These are phyloP conservation scores for Scomber japonicus DNA, from an alignment of 2,113 vertebrate genomes.

Conservation along the genomic window DNA sequence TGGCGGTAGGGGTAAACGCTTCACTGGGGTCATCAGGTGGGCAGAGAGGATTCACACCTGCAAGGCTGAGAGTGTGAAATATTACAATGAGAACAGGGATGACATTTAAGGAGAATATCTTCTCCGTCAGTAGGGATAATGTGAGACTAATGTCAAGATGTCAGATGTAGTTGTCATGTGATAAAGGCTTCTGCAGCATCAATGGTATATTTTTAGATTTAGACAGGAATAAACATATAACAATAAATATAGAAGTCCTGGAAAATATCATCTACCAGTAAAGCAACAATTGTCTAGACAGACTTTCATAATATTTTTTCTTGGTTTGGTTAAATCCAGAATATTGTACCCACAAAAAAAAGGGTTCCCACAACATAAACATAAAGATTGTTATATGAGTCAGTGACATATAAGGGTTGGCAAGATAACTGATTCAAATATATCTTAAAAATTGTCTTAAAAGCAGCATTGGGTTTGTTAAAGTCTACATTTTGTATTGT, in stretches of 20 bases:
- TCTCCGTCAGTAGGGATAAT: constrained; percentile 32
- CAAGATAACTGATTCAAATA: too few species aligned
- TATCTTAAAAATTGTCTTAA: too few species aligned
- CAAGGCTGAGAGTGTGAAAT: constrained; percentile 42
- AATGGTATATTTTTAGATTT: constrained; percentile 59
- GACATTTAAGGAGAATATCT: constrained; percentile 58
- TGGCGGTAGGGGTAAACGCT: too few species aligned
- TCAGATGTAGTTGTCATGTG: constrained; percentile 59
- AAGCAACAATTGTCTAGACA: constrained; percentile 28
- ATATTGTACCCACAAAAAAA: background rate
- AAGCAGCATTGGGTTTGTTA: too few species aligned
- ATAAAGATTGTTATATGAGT: too few species aligned
- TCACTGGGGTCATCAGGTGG: too few species aligned
- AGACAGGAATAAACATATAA: constrained; percentile 47
- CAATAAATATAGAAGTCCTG: constrained; percentile 20
- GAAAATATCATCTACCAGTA: constrained; percentile 1
- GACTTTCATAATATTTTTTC: background rate
- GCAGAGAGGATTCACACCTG: constrained; percentile 57
- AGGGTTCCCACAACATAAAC: background rate
- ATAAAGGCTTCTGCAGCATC: constrained; percentile 43
- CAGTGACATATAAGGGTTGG: too few species aligned
- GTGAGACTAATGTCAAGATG: constrained; percentile 25
- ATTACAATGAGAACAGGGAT: constrained; percentile 48
- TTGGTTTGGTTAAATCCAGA: constrained; percentile 14
- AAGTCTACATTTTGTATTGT: too few species aligned